phyloP scores from a whole-genome alignment of 2,113 vertebrate species.

The Paradisaea rubra region DNA sequence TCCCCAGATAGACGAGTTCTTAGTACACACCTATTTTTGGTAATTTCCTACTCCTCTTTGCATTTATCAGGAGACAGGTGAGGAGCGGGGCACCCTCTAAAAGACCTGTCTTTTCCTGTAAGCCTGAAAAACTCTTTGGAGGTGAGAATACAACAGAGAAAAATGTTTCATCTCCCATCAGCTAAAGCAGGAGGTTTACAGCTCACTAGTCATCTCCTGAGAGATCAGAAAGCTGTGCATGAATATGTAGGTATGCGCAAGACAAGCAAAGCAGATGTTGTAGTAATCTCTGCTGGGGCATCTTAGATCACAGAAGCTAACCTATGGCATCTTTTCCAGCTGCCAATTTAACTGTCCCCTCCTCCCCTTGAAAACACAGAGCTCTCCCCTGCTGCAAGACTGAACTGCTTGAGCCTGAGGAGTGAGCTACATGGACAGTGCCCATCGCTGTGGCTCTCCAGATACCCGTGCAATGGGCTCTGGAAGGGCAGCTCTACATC shows the following conservation, averaged over 20 bases:
- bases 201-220: conserved; percentile 61
- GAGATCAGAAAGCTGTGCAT: conserved; percentile 69
- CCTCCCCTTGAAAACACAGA: background rate
- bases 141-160: background rate
- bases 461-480: accelerated
- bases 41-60: background rate
- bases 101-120: background rate
- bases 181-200: conserved; percentile 48
- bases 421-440: background rate
- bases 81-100: background rate
- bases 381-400: background rate
- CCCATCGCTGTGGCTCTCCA: accelerated
- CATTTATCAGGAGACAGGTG: background rate
- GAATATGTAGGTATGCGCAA: conserved; percentile 71
- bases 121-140: background rate
- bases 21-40: background rate
- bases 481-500: background rate
- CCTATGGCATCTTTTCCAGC: conserved; percentile 57
- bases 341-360: conserved; percentile 31
- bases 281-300: conserved; percentile 58
- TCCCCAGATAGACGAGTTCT: background rate
- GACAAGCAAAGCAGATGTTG: conserved; percentile 73
- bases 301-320: conserved; percentile 59
- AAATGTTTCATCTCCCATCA: background rate
- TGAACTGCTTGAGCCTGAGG: background rate